These are phyloP conservation scores for Steinernema carpocapsae DNA, from an alignment of 2,888 invertebrate genomes.

Conservation along the genomic window DNA sequence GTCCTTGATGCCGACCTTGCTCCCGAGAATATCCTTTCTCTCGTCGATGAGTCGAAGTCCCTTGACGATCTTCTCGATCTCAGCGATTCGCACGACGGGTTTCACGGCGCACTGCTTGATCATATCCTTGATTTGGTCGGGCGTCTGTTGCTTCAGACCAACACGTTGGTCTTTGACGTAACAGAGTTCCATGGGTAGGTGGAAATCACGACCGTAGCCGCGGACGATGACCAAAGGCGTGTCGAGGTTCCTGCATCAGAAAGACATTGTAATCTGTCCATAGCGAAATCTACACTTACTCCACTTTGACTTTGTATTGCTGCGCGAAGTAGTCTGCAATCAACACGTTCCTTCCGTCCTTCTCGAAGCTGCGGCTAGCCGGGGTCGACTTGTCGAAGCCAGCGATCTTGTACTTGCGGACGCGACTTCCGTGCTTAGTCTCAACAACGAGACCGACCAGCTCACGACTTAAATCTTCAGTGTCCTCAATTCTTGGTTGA, in stretches of 20 bases:
- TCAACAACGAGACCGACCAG: neutral
- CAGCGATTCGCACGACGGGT: neutral
- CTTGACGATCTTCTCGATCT: neutral
- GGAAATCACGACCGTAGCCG: neutral
- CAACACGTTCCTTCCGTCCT: neutral
- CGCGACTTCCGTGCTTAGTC: neutral
- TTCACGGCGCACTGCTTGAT: slow-evolving; percentile 2
- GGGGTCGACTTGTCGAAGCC: neutral
- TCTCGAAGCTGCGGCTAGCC: neutral
- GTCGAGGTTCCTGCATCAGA: neutral
- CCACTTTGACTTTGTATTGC: neutral
- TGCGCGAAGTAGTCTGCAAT: neutral
- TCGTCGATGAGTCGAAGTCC: neutral
- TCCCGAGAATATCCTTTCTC: neutral
- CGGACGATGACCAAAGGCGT: neutral
- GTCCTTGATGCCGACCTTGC: slow-evolving; percentile 26
- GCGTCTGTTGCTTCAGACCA: neutral
- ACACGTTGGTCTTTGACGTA: slow-evolving; percentile 9
- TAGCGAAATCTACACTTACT: neutral
- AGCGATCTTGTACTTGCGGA: neutral
- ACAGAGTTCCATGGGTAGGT: slow-evolving; percentile 19
- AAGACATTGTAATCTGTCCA: neutral
- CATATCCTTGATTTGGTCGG: neutral
- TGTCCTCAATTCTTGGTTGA: neutral
- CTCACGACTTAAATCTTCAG: neutral